Evolutionary conservation across 2,888 invertebrate genomes (phyloP).

Genomic region (Cyaniris semiargus): DNA sequence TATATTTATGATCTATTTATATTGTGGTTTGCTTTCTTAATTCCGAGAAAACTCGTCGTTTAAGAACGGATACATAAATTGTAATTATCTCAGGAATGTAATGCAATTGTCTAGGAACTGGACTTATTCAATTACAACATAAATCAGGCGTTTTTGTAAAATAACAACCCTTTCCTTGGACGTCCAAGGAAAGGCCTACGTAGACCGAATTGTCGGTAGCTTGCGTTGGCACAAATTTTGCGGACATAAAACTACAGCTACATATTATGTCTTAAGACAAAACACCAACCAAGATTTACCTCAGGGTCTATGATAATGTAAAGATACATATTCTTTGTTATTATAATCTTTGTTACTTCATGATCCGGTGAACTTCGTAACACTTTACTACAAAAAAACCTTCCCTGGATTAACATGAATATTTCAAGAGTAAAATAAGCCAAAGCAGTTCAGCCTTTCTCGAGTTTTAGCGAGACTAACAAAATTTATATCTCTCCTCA

Average conservation of each 20-base stretch:
- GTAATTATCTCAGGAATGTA: not conserved
- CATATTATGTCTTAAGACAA: constrained; percentile 8
- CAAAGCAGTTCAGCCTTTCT: too few species aligned
- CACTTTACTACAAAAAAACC: too few species aligned
- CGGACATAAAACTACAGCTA: not conserved
- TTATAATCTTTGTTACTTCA: not conserved
- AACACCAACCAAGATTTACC: not conserved
- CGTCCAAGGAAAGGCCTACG: too few species aligned
- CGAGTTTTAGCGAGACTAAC: too few species aligned
- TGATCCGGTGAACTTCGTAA: too few species aligned
- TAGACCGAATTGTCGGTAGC: constrained; percentile 9
- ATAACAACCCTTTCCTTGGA: constrained; percentile 15
- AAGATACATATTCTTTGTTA: not conserved
- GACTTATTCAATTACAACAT: constrained; percentile 3
- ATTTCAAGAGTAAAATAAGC: too few species aligned
- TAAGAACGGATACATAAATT: not conserved
- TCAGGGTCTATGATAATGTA: not conserved
- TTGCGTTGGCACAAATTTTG: constrained; percentile 26
- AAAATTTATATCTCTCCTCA: too few species aligned
- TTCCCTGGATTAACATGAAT: too few species aligned
- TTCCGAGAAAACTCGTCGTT: too few species aligned
- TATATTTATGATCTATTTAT: too few species aligned
- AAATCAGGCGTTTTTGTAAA: not conserved
- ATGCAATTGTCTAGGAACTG: not conserved
- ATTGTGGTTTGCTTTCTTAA: too few species aligned